Base-by-base conservation (phyloP, 2,888 invertebrate genomes). In the Idaea aversata region DNA sequence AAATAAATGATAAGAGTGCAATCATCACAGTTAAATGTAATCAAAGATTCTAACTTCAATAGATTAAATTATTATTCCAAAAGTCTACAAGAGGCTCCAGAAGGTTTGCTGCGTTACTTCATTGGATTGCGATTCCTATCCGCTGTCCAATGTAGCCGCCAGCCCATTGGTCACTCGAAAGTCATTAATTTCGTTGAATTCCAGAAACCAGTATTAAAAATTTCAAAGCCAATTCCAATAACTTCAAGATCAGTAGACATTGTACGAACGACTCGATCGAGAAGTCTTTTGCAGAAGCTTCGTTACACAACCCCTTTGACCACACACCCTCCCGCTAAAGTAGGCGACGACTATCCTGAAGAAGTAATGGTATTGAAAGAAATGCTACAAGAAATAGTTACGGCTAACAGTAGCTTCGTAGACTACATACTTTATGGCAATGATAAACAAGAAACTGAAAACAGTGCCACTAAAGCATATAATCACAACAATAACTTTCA, bases 351-450 rank as follows among this genome's bases (percentile, higher is more conserved):
- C 16, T 64, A 62, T 13, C 38, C 65, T 2, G 65, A 72, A 36
- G 70, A 72, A 64, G 38, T 67, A 4, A 15, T 59, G 0, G 66
- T 69, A 7, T 47, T 76, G 13, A 68, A 69, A 57, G 67, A 72
- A 60, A 63, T 76, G 35, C 34, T 76, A 15, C 61, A 67, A 34
- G 70, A 76, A n/a, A 59, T 74, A 0, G 58, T 68, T 34, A n/a
- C 61, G 34, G 15, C 65, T 5, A 71, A 73, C 61, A 59, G 61
- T 3, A 68, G 66, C 3, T 15, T 70, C 0, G 34, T 75, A 62
- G 64, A 75, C 10, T 65, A 74, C n/a, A n/a, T 74, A 5, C 64
- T 75, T 0, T 65, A 75, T 15, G 70, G 68, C 16, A 70, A 47
- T 47, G 10, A 13, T 25, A 25, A 25, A 25, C 25, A 25, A 25